A percentile compares a stretch with the other conserved stretches of the same genome.
phyloP scores from a whole-genome alignment of 2,113 vertebrate species.

The Chlorodrepanis virens region DNA sequence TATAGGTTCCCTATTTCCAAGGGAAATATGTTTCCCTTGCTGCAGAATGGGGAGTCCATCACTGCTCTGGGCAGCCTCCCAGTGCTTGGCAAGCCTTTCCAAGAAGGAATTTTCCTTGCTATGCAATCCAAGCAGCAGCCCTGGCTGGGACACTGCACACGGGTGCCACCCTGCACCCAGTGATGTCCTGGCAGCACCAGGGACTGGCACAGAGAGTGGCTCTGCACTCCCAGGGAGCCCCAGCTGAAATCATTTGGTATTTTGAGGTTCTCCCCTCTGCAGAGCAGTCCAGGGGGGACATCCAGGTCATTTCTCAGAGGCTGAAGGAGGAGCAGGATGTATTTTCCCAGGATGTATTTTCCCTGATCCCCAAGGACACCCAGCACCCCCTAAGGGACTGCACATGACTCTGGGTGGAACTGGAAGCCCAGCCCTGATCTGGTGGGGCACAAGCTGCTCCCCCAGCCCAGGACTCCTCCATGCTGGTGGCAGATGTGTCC shows the following conservation, averaged over 20 bases:
- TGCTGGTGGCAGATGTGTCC: background rate
- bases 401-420: rapidly evolving
- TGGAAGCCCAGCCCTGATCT: background rate
- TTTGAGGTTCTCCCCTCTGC: background rate
- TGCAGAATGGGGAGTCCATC: background rate
- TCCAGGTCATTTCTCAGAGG: background rate
- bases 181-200: background rate
- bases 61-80: background rate
- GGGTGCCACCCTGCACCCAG: background rate
- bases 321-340: background rate
- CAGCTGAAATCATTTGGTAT: background rate
- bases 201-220: rapidly evolving
- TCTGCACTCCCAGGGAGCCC: background rate
- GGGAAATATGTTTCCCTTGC: background rate
- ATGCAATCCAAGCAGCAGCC: background rate
- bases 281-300: background rate
- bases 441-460: background rate
- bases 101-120: background rate
- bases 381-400: background rate
- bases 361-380: background rate
- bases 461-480: background rate
- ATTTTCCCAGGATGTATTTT: background rate
- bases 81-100: background rate
- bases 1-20: background rate
- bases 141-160: background rate